Conservation (phyloP, 2,113 vertebrate species). For the Neoarius graeffei region DNA sequence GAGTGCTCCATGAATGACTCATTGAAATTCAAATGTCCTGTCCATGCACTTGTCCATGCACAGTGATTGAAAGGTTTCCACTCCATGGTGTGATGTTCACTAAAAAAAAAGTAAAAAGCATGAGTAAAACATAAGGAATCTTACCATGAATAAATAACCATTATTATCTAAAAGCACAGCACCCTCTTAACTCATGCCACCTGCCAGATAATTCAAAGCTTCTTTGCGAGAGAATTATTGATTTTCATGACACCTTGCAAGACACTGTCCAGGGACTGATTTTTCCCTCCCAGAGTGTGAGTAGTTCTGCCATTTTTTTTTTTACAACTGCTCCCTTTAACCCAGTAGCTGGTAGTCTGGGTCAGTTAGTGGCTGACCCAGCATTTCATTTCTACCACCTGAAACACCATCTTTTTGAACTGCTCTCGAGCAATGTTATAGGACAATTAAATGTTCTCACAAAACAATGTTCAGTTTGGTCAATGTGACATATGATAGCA, state of each 20-base stretch:
- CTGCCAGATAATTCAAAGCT: constrained; percentile 26
- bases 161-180: constrained; percentile 68
- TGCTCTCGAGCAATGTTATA: neutral
- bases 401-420: neutral
- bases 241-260: constrained; percentile 68
- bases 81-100: constrained; percentile 61
- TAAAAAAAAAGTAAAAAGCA: constrained; percentile 59
- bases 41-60: constrained; percentile 58
- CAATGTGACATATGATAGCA: neutral
- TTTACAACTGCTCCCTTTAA: neutral
- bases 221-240: constrained; percentile 57
- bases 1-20: constrained; percentile 65
- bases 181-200: constrained; percentile 17
- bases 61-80: constrained; percentile 73
- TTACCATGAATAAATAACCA: constrained; percentile 64
- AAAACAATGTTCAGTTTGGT: neutral
- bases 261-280: constrained; percentile 43
- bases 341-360: neutral
- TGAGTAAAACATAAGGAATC: neutral
- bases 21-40: constrained; percentile 76
- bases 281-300: neutral
- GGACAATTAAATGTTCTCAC: neutral
- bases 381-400: neutral
- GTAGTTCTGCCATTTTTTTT: neutral
- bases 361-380: neutral